phyloP scores from a whole-genome alignment of 2,888 invertebrate genomes.

The Lithosia quadra region DNA sequence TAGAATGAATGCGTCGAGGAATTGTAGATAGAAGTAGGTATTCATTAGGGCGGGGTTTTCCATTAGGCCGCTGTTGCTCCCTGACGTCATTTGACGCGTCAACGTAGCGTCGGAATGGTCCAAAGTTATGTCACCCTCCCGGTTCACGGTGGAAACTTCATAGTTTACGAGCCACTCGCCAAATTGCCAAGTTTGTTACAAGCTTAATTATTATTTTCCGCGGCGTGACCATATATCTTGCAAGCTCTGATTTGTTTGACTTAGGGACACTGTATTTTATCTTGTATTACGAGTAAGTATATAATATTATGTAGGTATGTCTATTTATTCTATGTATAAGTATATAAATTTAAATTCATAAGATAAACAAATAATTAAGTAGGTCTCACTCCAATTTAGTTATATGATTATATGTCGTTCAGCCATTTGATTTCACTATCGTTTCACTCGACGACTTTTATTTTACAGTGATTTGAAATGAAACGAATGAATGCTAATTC shows the following conservation, averaged over 20 bases:
- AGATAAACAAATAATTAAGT: too few species aligned
- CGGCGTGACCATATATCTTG: conserved; percentile 32
- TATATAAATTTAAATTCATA: too few species aligned
- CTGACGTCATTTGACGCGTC: conserved; percentile 42
- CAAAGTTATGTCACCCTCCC: conserved; percentile 46
- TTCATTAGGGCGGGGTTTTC: conserved; percentile 39
- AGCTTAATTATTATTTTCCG: conserved; percentile 63
- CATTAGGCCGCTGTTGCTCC: conserved; percentile 43
- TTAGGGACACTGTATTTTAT: conserved; percentile 8
- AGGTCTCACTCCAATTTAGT: too few species aligned
- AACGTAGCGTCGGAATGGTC: conserved; percentile 37
- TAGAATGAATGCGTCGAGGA: conserved; percentile 18
- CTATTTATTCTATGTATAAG: too few species aligned
- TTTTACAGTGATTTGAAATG: too few species aligned
- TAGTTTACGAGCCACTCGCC: conserved; percentile 56
- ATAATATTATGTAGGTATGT: too few species aligned
- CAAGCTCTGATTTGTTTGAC: conserved; percentile 30
- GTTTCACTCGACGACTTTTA: too few species aligned
- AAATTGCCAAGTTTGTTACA: conserved; percentile 61
- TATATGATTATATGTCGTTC: too few species aligned
- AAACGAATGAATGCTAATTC: too few species aligned
- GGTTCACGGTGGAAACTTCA: conserved; percentile 49
- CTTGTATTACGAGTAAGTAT: too few species aligned
- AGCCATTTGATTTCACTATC: too few species aligned
- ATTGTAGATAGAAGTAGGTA: conserved; percentile 25